Conservation (phyloP, 1,140 invertebrate species). For the Propsilocerus akamusi region DNA sequence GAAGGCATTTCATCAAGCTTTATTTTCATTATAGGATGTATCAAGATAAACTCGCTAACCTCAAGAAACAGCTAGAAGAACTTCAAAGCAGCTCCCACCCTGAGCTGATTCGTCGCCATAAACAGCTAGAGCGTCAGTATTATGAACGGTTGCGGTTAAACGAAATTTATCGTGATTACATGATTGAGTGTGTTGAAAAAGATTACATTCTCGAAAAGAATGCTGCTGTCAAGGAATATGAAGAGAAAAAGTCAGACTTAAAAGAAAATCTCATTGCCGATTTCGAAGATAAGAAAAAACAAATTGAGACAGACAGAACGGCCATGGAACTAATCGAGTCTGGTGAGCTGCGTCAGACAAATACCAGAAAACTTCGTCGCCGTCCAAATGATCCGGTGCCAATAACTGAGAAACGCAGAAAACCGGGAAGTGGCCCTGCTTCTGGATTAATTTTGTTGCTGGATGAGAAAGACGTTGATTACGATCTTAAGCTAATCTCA, state of each 20-base stretch:
- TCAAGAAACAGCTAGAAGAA: constrained; percentile 81
- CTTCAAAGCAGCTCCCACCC: constrained; percentile 70
- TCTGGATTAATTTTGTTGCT: constrained; percentile 69
- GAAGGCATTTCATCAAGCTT: background rate
- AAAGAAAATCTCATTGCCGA: constrained; percentile 77
- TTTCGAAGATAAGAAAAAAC: constrained; percentile 79
- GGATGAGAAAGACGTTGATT: constrained; percentile 77
- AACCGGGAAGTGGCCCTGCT: constrained; percentile 37
- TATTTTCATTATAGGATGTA: constrained; percentile 53
- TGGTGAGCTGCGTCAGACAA: constrained; percentile 56
- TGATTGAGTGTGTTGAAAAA: constrained; percentile 67
- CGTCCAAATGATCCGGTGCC: constrained; percentile 87
- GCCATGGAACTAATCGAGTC: constrained; percentile 77
- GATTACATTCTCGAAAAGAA: constrained; percentile 80
- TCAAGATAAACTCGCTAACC: constrained; percentile 73
- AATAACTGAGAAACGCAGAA: constrained; percentile 62
- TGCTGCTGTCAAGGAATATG: constrained; percentile 75
- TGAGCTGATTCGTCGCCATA: constrained; percentile 66
- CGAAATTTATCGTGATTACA: constrained; percentile 61
- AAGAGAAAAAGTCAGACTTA: constrained; percentile 82
- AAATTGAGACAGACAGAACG: constrained; percentile 72
- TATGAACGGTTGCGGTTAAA: constrained; percentile 65
- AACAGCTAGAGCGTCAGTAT: constrained; percentile 63
- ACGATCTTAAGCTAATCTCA: constrained; percentile 69
- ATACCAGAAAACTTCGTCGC: constrained; percentile 74